A percentile compares a stretch with the other conserved stretches of the same genome.
phyloP scores from a whole-genome alignment of 1,140 invertebrate species.

The Campoletis sonorensis region DNA sequence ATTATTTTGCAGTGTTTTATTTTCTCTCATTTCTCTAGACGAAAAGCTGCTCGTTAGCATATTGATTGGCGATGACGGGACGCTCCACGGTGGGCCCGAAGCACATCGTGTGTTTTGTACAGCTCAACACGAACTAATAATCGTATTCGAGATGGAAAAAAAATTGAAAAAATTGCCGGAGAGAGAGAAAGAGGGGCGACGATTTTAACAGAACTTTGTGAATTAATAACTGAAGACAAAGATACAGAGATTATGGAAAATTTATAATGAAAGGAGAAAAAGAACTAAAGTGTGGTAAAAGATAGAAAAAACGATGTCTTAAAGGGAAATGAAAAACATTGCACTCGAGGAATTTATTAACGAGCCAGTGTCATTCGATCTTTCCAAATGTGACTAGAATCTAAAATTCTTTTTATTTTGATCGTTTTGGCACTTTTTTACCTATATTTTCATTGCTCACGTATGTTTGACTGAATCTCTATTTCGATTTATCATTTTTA shows the following conservation, averaged over 20 bases:
- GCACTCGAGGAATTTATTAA: too few relatives aligned
- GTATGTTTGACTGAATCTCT: too few relatives aligned
- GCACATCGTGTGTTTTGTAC: constrained; percentile 8
- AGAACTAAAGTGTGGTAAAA: not conserved
- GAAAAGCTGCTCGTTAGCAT: constrained; percentile 73
- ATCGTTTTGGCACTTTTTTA: too few relatives aligned
- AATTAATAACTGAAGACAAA: constrained; percentile 61
- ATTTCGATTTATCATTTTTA: too few relatives aligned
- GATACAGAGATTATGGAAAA: too few relatives aligned
- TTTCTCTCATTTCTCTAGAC: constrained; percentile 44
- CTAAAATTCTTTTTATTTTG: too few relatives aligned
- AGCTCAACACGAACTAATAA: constrained; percentile 17
- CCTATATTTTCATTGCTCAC: too few relatives aligned
- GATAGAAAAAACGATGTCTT: too few relatives aligned
- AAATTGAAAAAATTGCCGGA: not conserved
- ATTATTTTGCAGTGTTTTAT: not conserved
- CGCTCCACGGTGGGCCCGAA: constrained; percentile 57
- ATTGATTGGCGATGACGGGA: constrained; percentile 76
- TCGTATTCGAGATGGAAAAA: not conserved
- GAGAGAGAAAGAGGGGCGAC: constrained; percentile 33
- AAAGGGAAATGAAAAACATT: too few relatives aligned
- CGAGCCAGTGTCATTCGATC: too few relatives aligned
- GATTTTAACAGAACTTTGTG: constrained; percentile 66
- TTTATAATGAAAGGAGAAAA: not conserved
- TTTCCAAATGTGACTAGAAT: too few relatives aligned